These are phyloP conservation scores for Conomelus anceps DNA, from an alignment of 2,888 invertebrate genomes.

Conservation along the genomic window DNA sequence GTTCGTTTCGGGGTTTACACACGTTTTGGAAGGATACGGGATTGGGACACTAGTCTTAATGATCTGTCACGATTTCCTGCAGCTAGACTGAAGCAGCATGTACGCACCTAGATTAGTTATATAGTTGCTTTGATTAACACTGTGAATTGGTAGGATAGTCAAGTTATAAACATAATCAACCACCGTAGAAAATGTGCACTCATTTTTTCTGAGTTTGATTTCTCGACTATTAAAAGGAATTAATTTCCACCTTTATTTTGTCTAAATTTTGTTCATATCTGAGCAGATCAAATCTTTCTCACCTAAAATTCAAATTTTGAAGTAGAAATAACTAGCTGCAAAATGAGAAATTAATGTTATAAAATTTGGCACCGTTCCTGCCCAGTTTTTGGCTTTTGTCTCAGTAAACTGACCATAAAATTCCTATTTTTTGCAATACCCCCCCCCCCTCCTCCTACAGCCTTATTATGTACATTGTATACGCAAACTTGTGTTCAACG, in stretches of 20 bases:
- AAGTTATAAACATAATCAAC: too few species aligned
- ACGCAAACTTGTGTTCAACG: not conserved
- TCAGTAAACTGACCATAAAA: not conserved
- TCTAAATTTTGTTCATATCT: not conserved
- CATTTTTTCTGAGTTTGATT: too few species aligned
- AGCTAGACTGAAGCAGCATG: too few species aligned
- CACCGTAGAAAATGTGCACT: too few species aligned
- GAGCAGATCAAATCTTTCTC: too few species aligned
- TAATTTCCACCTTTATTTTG: too few species aligned
- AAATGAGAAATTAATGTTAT: not conserved
- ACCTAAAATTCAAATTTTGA: not conserved
- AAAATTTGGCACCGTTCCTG: not conserved
- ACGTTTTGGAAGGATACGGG: not conserved
- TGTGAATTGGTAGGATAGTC: not conserved
- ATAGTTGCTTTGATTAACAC: not conserved
- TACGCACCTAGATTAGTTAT: not conserved
- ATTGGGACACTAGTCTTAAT: not conserved
- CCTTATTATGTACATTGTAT: not conserved
- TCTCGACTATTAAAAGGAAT: too few species aligned
- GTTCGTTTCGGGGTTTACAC: not conserved
- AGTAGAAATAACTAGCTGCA: not conserved
- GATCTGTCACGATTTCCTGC: not conserved
- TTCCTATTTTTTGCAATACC: not conserved
- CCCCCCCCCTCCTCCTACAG: not conserved
- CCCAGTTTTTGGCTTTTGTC: not conserved